Base-by-base conservation (phyloP, 2,797 vertebrate species). In the Ataeniobius toweri region DNA sequence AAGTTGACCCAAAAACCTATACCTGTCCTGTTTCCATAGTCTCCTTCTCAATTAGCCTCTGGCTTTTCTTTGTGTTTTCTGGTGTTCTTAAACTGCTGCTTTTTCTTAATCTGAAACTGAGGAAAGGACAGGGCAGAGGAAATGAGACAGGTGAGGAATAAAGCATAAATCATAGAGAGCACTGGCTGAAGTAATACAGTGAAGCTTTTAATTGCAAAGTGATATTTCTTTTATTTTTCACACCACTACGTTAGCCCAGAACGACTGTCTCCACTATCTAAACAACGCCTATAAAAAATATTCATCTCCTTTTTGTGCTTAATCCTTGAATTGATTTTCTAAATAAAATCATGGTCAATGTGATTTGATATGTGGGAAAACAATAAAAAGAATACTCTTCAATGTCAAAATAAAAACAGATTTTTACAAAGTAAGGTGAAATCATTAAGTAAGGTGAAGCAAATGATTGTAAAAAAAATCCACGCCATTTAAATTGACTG, bases 1-100 rank as follows among this genome's bases (percentile, higher is more conserved):
- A 69, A 12, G 41, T 6, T 69, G 22, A 69, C 0, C 36, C 0
- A 48, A 76, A 3, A 77, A 55, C 0, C 13, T 20, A 0, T 79
- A 82, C 81, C 69, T 79, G 95, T 93, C 98, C 98, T 0, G 95
- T 98, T 93, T 99, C 97, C 94, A 99, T 91, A 1, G 94, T 31
- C 92, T 99, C 98, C 78, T 96, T 98, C 78, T 99, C 96, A 0
- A 99, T 98, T 61, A 99, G 92, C 48, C 90, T 87, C 87, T 98
- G 97, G 44, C 98, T 97, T 83, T 95, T 96, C 71, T 92, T 89
- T 39, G 13, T 0, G 24, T 65, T 65, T 61, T 84, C 88, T 4
- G 75, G 1, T 41, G 39, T n/a, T 46, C 46, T 69, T 69, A 46
- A 0, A 1, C 90, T 92, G 77, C 53, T 91, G 31, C 70, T 91